Conservation (phyloP, 2,113 vertebrate species). For the Pollachius pollachius region DNA sequence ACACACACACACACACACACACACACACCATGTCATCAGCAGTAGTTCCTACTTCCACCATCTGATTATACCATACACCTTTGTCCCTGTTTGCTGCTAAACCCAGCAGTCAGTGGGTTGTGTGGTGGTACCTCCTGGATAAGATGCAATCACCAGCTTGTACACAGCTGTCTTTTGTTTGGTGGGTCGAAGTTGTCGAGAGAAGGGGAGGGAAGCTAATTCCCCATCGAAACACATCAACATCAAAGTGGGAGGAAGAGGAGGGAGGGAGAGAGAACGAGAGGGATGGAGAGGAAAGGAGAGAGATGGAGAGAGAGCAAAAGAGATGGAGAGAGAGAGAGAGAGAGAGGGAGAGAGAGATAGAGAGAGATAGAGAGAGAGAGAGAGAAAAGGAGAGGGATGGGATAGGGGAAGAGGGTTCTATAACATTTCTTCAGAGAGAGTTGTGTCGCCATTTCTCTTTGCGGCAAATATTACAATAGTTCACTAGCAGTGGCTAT, state of each 20-base stretch:
- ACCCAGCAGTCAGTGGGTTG: background rate
- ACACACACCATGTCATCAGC: background rate
- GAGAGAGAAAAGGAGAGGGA: background rate
- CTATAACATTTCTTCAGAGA: no score
- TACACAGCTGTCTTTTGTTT: slow-evolving; percentile 70
- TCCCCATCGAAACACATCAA: slow-evolving; percentile 62
- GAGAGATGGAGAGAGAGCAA: background rate
- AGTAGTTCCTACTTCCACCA: background rate
- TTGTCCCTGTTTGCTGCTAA: background rate
- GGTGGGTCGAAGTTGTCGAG: slow-evolving; percentile 29
- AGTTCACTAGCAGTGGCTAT: no score
- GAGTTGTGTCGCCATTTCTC: no score
- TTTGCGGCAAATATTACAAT: no score
- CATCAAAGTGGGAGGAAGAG: slow-evolving; percentile 40
- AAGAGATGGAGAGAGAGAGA: background rate
- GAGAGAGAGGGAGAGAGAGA: background rate
- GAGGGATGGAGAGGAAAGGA: background rate
- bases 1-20: no score
- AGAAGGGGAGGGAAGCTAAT: slow-evolving; percentile 49
- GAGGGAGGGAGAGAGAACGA: background rate
- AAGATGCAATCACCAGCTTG: slow-evolving; percentile 59
- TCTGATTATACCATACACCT: background rate
- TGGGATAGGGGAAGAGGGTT: no score
- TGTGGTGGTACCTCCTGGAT: slow-evolving; percentile 19
- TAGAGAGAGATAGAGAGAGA: background rate